Percentiles rank a stretch among this genome's conserved stretches.
These are phyloP conservation scores for Amblyjoppa proteus DNA, from an alignment of 2,888 invertebrate genomes.

Conservation along the genomic window DNA sequence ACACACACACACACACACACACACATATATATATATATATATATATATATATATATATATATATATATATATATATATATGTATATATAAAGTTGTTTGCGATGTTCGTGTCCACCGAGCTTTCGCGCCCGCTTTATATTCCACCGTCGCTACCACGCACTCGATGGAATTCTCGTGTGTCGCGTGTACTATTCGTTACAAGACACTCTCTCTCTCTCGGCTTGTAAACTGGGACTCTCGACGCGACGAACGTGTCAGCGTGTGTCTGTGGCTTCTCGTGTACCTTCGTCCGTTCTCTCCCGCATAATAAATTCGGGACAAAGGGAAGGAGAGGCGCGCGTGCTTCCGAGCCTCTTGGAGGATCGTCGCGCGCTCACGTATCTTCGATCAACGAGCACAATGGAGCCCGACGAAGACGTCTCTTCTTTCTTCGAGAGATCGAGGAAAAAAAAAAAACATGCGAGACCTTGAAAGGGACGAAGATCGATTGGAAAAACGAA, in stretches of 20 bases:
- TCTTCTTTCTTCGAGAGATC: not conserved
- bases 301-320: conserved; percentile 60
- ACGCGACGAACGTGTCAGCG: not conserved
- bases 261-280: conserved; percentile 1
- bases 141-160: conserved; percentile 16
- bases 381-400: conserved; percentile 26
- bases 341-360: not conserved
- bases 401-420: conserved; percentile 3
- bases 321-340: conserved; percentile 16
- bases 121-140: conserved; percentile 40
- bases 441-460: not conserved
- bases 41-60: not conserved
- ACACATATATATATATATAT: not conserved
- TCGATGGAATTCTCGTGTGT: conserved; percentile 25
- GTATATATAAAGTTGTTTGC: not conserved
- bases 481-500: not conserved
- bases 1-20: not conserved
- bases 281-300: conserved; percentile 24
- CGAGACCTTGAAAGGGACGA: not conserved
- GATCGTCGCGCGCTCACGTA: conserved; percentile 11
- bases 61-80: not conserved
- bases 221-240: conserved; percentile 8
- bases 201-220: conserved; percentile 32
- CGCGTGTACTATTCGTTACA: conserved; percentile 26
- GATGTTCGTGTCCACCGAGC: conserved; percentile 8